Percentiles rank a stretch among this genome's conserved stretches.
Evolutionary conservation across 2,113 vertebrate species (phyloP).

Genomic region (Thunnus maccoyii): DNA sequence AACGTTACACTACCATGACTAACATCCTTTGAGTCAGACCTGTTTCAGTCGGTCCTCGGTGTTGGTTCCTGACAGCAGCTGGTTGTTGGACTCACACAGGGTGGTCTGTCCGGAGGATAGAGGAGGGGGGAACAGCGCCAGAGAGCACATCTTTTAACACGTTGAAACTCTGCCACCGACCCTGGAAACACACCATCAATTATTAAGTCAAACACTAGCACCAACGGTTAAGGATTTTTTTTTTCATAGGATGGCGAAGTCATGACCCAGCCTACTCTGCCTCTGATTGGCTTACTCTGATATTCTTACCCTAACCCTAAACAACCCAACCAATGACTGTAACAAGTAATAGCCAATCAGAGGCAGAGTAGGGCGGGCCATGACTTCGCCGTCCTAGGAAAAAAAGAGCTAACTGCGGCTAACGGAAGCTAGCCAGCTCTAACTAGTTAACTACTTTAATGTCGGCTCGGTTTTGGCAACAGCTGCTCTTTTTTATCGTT

Average conservation of each 20-base stretch:
- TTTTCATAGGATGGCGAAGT: too few relatives aligned
- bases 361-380: too few relatives aligned
- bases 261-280: too few relatives aligned
- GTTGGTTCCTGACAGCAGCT: slow-evolving; percentile 85
- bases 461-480: background rate
- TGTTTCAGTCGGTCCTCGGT: slow-evolving; percentile 83
- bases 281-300: too few relatives aligned
- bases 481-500: background rate
- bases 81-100: slow-evolving; percentile 92
- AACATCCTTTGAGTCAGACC: slow-evolving; percentile 67
- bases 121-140: slow-evolving; percentile 90
- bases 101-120: slow-evolving; percentile 84
- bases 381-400: too few relatives aligned
- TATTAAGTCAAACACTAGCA: background rate
- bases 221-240: too few relatives aligned
- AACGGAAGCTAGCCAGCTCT: background rate
- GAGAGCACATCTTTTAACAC: slow-evolving; percentile 86
- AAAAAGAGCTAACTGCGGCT: background rate
- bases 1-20: too few relatives aligned
- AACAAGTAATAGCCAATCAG: too few relatives aligned
- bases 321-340: too few relatives aligned
- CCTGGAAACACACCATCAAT: slow-evolving; percentile 22
- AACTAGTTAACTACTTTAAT: background rate
- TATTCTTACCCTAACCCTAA: too few relatives aligned
- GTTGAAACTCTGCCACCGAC: background rate